Evolutionary conservation across 2,888 invertebrate species (phyloP).

Genomic region (Tipula lateralis): DNA sequence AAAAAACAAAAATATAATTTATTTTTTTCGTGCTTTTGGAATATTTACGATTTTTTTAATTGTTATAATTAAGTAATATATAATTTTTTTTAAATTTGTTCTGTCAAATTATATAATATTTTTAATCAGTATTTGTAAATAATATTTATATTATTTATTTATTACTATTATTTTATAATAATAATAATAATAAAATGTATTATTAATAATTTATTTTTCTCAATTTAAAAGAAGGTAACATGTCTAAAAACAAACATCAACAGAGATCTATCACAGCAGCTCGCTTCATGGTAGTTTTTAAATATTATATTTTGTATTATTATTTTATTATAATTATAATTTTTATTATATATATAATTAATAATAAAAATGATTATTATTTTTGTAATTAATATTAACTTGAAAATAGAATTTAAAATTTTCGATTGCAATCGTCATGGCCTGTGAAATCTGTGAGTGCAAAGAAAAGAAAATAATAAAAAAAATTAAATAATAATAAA

Average conservation of each 20-base stretch:
- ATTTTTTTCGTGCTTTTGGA: constrained; percentile 33
- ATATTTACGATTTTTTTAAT: constrained; percentile 31
- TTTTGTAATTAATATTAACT: constrained; percentile 27
- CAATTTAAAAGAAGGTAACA: constrained; percentile 28
- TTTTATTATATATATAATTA: constrained; percentile 25
- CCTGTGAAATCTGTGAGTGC: constrained; percentile 63
- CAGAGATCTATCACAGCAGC: constrained; percentile 38
- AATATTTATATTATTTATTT: neutral
- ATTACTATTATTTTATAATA: constrained; percentile 25
- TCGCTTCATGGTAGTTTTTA: constrained; percentile 35
- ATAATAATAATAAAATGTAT: neutral
- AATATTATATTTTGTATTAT: neutral
- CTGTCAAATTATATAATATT: constrained; percentile 37
- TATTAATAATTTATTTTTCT: neutral
- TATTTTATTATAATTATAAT: neutral
- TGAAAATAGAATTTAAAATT: constrained; percentile 31
- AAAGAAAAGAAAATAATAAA: constrained; percentile 36
- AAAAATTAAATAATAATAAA: constrained; percentile 13
- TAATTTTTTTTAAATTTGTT: constrained; percentile 32
- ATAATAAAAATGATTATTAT: neutral
- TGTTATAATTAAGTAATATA: constrained; percentile 31
- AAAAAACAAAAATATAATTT: constrained; percentile 32
- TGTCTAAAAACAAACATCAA: constrained; percentile 32
- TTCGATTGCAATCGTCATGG: constrained; percentile 65
- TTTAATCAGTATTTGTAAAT: constrained; percentile 35